Evolutionary conservation across 2,113 vertebrate genomes (phyloP).

Genomic region (Gymnogyps californianus): DNA sequence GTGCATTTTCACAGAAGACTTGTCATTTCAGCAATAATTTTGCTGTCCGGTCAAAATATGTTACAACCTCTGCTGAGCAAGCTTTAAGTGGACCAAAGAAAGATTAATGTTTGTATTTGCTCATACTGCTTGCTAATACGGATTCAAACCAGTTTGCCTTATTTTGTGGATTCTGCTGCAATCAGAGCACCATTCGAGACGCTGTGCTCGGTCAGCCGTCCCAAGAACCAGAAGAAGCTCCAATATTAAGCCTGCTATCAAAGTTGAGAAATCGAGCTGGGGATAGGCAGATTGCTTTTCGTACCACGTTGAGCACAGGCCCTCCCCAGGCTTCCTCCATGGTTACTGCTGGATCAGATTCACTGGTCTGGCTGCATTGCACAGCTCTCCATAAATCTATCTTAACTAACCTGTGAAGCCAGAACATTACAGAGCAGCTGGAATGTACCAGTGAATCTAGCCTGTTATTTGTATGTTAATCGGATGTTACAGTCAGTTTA

Average conservation of each 20-base stretch:
- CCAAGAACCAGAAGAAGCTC: neutral
- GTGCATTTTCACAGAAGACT: neutral
- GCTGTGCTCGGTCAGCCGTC: neutral
- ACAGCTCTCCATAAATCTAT: neutral
- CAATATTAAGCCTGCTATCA: neutral
- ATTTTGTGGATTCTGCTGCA: neutral
- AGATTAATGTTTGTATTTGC: neutral
- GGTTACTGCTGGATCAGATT: neutral
- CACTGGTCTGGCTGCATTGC: neutral
- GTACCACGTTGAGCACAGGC: accelerated
- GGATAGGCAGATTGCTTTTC: neutral
- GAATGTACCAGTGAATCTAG: neutral
- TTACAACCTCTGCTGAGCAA: neutral
- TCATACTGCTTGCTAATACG: neutral
- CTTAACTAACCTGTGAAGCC: neutral
- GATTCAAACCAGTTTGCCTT: neutral
- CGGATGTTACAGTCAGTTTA: neutral
- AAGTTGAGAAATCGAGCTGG: accelerated
- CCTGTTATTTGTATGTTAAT: neutral
- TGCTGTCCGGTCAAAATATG: neutral
- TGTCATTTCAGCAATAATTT: neutral
- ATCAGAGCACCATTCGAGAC: accelerated
- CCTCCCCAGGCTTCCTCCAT: neutral
- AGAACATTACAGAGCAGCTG: neutral
- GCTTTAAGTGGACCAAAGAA: neutral